Evolutionary conservation across 1,140 invertebrate genomes (phyloP).

Genomic region (Cylas formicarius): DNA sequence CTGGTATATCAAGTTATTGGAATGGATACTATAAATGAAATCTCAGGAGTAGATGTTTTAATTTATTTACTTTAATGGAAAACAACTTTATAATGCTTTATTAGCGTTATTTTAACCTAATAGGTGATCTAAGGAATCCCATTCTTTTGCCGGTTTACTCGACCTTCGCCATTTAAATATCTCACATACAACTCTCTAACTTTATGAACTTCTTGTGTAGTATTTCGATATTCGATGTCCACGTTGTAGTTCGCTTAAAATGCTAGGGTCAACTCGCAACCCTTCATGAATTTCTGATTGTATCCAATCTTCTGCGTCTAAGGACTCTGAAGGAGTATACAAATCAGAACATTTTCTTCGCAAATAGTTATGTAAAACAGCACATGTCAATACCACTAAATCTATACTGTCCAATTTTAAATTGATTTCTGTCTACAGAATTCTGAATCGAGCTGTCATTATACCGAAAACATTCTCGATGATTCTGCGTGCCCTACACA

Average conservation of each 20-base stretch:
- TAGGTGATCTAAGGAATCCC: constrained; percentile 10
- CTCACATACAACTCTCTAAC: constrained; percentile 9
- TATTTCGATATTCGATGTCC: no score
- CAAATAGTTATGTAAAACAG: no score
- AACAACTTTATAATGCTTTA: constrained; percentile 9
- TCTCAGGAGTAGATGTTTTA: no score
- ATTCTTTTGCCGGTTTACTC: constrained; percentile 17
- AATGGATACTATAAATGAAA: no score
- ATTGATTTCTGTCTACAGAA: constrained; percentile 10
- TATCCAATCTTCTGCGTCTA: constrained; percentile 2
- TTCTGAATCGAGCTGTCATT: constrained; percentile 34
- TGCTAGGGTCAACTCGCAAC: background rate
- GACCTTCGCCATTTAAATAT: constrained; percentile 13
- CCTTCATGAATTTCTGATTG: constrained; percentile 1
- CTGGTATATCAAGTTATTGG: no score
- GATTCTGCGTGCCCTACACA: constrained; percentile 27
- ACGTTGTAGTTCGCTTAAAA: constrained; percentile 11
- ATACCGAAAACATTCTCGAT: constrained; percentile 47
- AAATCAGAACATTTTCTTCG: constrained; percentile 3
- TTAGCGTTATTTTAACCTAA: constrained; percentile 4
- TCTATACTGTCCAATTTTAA: background rate
- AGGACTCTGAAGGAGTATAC: background rate
- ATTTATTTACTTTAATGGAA: no score
- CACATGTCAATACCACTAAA: background rate
- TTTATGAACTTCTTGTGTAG: constrained; percentile 14